Percentiles rank a stretch among this genome's conserved stretches.
phyloP scores from a whole-genome alignment of 2,888 invertebrate genomes.

The Schizaphis graminum region DNA sequence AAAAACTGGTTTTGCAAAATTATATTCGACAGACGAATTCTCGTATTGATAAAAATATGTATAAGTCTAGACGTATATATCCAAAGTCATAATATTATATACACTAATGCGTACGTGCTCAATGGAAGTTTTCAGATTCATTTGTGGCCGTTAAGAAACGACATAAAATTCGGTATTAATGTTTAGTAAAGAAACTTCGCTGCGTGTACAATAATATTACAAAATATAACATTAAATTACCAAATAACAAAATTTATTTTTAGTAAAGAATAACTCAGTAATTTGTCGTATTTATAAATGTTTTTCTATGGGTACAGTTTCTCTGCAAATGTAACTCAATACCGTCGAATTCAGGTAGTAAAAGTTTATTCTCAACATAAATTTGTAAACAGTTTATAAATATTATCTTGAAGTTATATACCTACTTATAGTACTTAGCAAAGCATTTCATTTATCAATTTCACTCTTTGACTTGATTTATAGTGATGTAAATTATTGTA shows the following conservation, averaged over 20 bases:
- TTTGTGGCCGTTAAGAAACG: not conserved
- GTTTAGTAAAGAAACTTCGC: not conserved
- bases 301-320: not conserved
- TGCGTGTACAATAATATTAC: not conserved
- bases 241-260: conserved; percentile 4
- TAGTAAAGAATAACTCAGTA: not conserved
- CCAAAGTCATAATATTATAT: conserved; percentile 31
- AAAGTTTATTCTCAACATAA: not conserved
- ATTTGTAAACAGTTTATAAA: not conserved
- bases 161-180: conserved; percentile 35
- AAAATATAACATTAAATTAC: not conserved
- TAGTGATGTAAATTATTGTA: not conserved
- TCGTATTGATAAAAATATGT: conserved; percentile 8
- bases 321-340: not conserved
- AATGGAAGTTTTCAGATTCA: conserved; percentile 29
- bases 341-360: not conserved
- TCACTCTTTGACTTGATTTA: not conserved
- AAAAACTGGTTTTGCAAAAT: conserved; percentile 37
- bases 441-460: not conserved
- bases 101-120: conserved; percentile 24
- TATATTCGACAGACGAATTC: conserved; percentile 27
- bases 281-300: not conserved
- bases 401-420: not conserved
- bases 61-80: conserved; percentile 43
- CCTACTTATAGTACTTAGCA: not conserved